Conservation (phyloP, 2,888 invertebrate genomes). For the Amphiduros pacificus region DNA sequence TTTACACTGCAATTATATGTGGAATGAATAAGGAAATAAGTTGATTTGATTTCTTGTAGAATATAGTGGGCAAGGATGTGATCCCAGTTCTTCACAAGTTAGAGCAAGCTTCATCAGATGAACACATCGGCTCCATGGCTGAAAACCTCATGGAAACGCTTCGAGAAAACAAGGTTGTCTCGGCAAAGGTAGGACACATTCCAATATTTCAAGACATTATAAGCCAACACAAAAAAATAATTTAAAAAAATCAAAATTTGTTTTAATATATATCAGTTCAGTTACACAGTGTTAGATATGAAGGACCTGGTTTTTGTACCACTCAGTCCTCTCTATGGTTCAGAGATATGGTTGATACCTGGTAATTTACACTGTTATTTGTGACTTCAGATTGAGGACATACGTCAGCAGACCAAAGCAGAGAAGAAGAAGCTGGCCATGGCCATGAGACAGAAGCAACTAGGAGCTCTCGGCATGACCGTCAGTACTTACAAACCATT, state of each 20-base stretch:
- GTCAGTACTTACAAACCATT: too few species aligned
- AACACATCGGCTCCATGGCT: constrained; percentile 93
- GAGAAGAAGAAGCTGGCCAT: constrained; percentile 97
- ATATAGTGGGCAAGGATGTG: constrained; percentile 76
- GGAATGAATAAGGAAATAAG: too few species aligned
- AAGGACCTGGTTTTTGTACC: too few species aligned
- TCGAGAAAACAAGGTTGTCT: constrained; percentile 61
- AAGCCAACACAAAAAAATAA: too few species aligned
- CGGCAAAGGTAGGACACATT: constrained; percentile 42
- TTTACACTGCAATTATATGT: too few species aligned
- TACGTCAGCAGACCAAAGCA: constrained; percentile 88
- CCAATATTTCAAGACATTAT: neutral
- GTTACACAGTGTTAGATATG: too few species aligned
- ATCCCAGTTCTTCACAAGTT: constrained; percentile 94
- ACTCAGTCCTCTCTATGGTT: too few species aligned
- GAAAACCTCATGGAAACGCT: constrained; percentile 82
- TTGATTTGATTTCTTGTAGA: too few species aligned
- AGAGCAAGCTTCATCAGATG: constrained; percentile 93
- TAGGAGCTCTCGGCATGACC: constrained; percentile 83
- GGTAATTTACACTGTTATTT: neutral
- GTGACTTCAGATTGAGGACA: constrained; percentile 77
- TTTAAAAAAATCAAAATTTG: too few species aligned
- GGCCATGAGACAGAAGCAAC: constrained; percentile 95
- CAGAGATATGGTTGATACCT: too few species aligned
- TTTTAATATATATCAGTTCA: too few species aligned